Evolutionary conservation across 2,888 invertebrate species (phyloP).

Genomic region (Tetragonula carbonaria): DNA sequence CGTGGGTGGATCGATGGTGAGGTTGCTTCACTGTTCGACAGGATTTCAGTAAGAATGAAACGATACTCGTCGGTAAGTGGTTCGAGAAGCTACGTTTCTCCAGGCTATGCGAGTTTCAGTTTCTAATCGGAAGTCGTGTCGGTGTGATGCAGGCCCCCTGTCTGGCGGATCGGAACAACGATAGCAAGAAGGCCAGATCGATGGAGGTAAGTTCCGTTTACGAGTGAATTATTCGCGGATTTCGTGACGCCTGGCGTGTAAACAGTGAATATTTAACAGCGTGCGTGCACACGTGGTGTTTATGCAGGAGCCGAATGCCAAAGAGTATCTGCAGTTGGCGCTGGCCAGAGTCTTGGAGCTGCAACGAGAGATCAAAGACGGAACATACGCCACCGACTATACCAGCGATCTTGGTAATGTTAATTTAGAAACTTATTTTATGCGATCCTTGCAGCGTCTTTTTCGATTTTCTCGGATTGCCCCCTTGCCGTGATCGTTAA

Average conservation of each 20-base stretch:
- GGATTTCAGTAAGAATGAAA: conserved; percentile 72
- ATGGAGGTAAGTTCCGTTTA: conserved; percentile 58
- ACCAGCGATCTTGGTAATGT: conserved; percentile 75
- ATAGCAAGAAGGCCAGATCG: conserved; percentile 68
- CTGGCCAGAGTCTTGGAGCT: conserved; percentile 77
- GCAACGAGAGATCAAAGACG: conserved; percentile 78
- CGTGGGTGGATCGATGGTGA: conserved; percentile 8
- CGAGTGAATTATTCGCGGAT: not conserved
- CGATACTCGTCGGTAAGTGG: conserved; percentile 79
- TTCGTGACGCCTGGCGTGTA: not conserved
- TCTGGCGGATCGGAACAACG: conserved; percentile 67
- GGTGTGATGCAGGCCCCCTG: conserved; percentile 72
- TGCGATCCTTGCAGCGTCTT: not conserved
- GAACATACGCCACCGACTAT: conserved; percentile 68
- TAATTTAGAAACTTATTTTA: conserved; percentile 39
- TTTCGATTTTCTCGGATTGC: not conserved
- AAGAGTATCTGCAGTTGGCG: conserved; percentile 79
- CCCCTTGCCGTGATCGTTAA: not conserved
- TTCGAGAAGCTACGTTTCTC: not conserved
- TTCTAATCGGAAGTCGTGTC: not conserved
- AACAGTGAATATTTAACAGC: conserved; percentile 1
- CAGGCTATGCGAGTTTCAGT: no score
- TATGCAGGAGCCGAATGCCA: conserved; percentile 73
- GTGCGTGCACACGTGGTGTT: conserved; percentile 31
- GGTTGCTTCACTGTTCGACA: not conserved